Conservation (phyloP, 1,140 invertebrate species). For the Drosophila grimshawi region DNA sequence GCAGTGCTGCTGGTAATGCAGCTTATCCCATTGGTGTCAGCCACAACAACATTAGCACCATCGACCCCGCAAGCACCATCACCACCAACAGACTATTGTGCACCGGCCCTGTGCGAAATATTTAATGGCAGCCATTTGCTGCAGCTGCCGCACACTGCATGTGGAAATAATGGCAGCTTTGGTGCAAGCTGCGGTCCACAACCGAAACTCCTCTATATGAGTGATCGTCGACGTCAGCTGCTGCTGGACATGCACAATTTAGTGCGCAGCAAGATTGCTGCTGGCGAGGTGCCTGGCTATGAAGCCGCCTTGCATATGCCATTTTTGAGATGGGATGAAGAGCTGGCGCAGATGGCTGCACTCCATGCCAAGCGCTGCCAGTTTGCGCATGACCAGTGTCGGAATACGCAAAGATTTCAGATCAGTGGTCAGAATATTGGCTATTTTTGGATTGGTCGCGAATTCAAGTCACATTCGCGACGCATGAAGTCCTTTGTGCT, state of each 20-base stretch:
- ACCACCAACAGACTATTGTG: slow-evolving; percentile 44
- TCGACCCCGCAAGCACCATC: not conserved
- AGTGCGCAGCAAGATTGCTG: slow-evolving; percentile 66
- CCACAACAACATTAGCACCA: not conserved
- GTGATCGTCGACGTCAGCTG: slow-evolving; percentile 62
- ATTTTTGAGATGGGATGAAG: slow-evolving; percentile 72
- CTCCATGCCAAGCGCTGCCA: slow-evolving; percentile 72
- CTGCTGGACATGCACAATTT: slow-evolving; percentile 78
- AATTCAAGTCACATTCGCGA: slow-evolving; percentile 76
- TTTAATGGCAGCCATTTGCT: slow-evolving; percentile 73
- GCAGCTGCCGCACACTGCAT: slow-evolving; percentile 61
- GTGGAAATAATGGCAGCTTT: slow-evolving; percentile 69
- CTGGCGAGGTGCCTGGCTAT: slow-evolving; percentile 63
- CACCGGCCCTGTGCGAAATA: slow-evolving; percentile 52
- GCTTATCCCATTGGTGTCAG: not conserved
- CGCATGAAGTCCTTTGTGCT: slow-evolving; percentile 78
- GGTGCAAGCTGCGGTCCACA: slow-evolving; percentile 50
- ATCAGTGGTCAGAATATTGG: slow-evolving; percentile 79
- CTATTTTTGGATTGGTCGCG: slow-evolving; percentile 74
- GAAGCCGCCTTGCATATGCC: slow-evolving; percentile 67
- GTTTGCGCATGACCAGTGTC: slow-evolving; percentile 75
- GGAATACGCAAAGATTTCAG: slow-evolving; percentile 65
- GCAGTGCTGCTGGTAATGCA: slow-evolving; percentile 52
- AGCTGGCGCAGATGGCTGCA: slow-evolving; percentile 69
- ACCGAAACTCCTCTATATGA: slow-evolving; percentile 74